Conservation (phyloP, 2,113 vertebrate species). For the Catharus fuscescens region DNA sequence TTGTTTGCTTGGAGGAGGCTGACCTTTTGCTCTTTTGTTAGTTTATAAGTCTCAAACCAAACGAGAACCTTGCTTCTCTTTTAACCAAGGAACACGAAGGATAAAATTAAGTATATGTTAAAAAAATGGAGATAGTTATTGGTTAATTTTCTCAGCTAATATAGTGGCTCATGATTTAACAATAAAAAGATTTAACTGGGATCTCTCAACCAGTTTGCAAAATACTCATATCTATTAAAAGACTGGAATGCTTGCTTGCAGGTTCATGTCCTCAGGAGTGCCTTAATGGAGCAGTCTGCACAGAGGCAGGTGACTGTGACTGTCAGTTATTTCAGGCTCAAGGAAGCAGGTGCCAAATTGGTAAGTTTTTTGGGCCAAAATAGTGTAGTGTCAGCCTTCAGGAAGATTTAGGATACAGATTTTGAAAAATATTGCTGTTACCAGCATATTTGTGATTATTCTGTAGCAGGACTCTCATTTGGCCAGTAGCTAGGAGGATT, state of each 20-base stretch:
- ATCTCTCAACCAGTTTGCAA: slow-evolving; percentile 10
- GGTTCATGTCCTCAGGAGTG: slow-evolving; percentile 82
- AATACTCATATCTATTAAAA: background rate
- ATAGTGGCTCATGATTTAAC: slow-evolving; percentile 11
- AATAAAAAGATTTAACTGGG: slow-evolving; percentile 6
- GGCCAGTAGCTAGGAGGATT: background rate
- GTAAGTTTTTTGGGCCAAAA: slow-evolving; percentile 80
- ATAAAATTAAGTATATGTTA: slow-evolving; percentile 33
- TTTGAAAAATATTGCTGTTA: background rate
- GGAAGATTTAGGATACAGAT: background rate
- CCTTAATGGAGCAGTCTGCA: slow-evolving; percentile 96
- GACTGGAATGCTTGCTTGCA: slow-evolving; percentile 47
- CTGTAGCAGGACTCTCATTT: background rate
- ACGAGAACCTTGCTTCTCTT: slow-evolving; percentile 7
- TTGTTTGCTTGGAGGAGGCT: slow-evolving; percentile 66
- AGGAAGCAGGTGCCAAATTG: slow-evolving; percentile 95
- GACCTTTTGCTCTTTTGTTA: slow-evolving; percentile 68
- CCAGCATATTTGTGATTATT: background rate
- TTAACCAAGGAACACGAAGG: slow-evolving; percentile 33
- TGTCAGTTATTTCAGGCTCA: slow-evolving; percentile 95
- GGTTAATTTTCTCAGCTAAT: slow-evolving; percentile 53
- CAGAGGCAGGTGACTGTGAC: slow-evolving; percentile 89
- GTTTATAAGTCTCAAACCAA: slow-evolving; percentile 55
- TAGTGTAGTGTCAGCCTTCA: background rate
- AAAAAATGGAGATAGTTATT: background rate